Evolutionary conservation across 2,113 vertebrate genomes (phyloP).

Genomic region (Nanorana parkeri): DNA sequence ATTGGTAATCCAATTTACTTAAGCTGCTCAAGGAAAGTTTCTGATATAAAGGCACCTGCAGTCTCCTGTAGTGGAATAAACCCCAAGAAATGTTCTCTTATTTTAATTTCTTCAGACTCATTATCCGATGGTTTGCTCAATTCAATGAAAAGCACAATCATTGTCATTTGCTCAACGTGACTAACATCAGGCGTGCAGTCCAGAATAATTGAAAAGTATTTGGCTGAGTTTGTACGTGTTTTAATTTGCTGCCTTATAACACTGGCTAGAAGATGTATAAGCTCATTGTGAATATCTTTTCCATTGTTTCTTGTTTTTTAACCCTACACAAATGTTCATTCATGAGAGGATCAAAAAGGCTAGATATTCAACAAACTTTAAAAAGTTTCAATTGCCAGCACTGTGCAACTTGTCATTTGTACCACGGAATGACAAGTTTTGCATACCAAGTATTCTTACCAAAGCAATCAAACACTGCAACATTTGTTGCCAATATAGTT

Average conservation of each 20-base stretch:
- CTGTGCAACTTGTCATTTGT: too few relatives aligned
- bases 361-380: neutral
- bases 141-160: neutral
- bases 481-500: too few relatives aligned
- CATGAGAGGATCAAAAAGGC: neutral
- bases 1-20: neutral
- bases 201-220: too few relatives aligned
- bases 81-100: neutral
- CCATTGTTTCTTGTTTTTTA: neutral
- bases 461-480: too few relatives aligned
- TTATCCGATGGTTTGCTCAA: neutral
- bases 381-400: neutral
- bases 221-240: too few relatives aligned
- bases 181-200: too few relatives aligned
- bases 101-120: neutral
- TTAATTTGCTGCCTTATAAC: neutral
- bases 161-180: too few relatives aligned
- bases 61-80: neutral
- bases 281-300: conserved; percentile 1
- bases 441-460: too few relatives aligned
- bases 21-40: neutral
- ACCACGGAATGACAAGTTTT: too few relatives aligned
- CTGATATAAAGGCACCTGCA: neutral
- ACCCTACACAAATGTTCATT: neutral
- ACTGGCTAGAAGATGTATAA: neutral